phyloP scores from a whole-genome alignment of 92 coral and sea anemone genomes.

The Porites lobata region DNA sequence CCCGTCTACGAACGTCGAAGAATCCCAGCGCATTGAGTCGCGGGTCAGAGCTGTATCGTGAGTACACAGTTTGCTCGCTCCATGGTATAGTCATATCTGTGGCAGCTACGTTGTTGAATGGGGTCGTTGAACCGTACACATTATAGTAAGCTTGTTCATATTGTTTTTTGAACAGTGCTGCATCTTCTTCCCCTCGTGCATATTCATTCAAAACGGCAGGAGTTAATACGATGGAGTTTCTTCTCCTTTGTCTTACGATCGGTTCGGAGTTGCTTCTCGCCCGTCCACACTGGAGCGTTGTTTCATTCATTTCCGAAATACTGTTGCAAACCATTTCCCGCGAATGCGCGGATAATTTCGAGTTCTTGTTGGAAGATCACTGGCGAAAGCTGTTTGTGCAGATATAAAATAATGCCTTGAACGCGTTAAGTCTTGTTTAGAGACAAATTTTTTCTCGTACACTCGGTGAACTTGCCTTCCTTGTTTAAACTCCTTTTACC shows the following conservation, averaged over 20 bases:
- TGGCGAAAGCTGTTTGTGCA: conserved; percentile 12
- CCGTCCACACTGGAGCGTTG: conserved; percentile 24
- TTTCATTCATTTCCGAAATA: conserved; percentile 17
- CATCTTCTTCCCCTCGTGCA: conserved; percentile 78
- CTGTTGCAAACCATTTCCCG: conserved; percentile 51
- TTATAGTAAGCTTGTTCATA: conserved; percentile 82
- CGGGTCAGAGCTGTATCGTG: conserved; percentile 75
- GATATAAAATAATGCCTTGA: conserved; percentile 10
- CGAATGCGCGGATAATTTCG: not conserved
- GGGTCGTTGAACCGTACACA: conserved; percentile 77
- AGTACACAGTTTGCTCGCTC: conserved; percentile 68
- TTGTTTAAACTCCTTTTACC: not conserved
- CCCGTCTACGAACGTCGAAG: conserved; percentile 49
- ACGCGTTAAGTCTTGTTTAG: not conserved
- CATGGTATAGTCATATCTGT: conserved; percentile 59
- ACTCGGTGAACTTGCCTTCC: not conserved
- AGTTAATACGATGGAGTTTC: conserved; percentile 84
- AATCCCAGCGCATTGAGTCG: conserved; percentile 80
- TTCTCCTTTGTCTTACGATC: conserved; percentile 38
- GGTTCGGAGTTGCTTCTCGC: conserved; percentile 54
- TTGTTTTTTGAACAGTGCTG: conserved; percentile 81
- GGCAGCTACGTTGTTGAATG: conserved; percentile 45
- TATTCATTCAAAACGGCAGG: conserved; percentile 88
- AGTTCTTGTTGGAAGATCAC: not conserved
- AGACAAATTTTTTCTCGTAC: not conserved